Base-by-base conservation (phyloP, 2,797 vertebrate genomes). In the Eutrigla gurnardus region DNA sequence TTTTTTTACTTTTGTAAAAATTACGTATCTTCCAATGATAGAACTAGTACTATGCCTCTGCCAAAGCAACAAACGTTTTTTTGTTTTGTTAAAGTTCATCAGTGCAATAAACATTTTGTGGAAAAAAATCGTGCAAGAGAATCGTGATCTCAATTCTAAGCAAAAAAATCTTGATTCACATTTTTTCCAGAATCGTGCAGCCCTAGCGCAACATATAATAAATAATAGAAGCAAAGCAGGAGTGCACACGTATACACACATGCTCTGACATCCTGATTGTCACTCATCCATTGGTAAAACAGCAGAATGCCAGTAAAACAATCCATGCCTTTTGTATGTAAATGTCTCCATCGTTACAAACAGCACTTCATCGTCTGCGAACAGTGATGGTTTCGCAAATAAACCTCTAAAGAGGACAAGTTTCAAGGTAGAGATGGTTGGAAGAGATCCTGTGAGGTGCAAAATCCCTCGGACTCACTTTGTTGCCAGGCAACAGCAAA, bases 401-500 rank as follows among this genome's bases (percentile, higher is more conserved):
- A 52, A 57, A 75, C 37, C 66, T 10, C 43, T 14, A 8, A 58
- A 43, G 25, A 76, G 75, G 59, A 72, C 62, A 73, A 55, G 47
- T 79, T 81, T 87, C 70, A 62, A 78, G 78, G 59, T 68, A 80
- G 64, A 60, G 25, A 25, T 25, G 25, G 25, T 35, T 14, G 65
- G 59, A 36, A 71, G 39, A 35, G 55, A 81, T 68, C 60, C 64
- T 57, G 61, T 59, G 53, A 75, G 78, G 75, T 67, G 47, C 10
- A 7, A 14, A 70, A 76, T 86, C 76, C 40, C 53, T 33, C 13
- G 66, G 70, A 81, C 72, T 80, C 76, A 76, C 72, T 73, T 75
- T 87, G 95, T 96, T 96, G 92, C 95, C 90, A 95, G 60, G 95
- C 94, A 97, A 96, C 94, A 85, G 70, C 65, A 52, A 70, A 77